Evolutionary conservation across 2,113 vertebrate genomes (phyloP), one percentile per base, ranked within the genome.

Genomic region (Syngnathus floridae): DNA sequence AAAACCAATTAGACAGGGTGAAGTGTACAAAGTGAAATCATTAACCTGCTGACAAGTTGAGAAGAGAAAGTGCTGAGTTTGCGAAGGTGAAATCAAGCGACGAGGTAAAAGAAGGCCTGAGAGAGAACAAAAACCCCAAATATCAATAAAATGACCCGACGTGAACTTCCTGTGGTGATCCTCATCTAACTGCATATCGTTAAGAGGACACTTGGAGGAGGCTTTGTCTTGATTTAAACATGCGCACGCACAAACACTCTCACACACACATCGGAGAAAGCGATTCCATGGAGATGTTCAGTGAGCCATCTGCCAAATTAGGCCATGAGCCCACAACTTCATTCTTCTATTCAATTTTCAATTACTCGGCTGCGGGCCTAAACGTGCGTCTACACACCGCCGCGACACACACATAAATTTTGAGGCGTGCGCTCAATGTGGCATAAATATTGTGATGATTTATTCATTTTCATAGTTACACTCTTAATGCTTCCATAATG

Each of bases 251-350:
- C 61, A 67, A 65, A 67, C 65, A 66, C 26, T 11, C 38, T 56
- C 67, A 46, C 69, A n/a, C 48, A 70, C 69, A 73, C 75, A 84
- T 82, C 84, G 82, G 74, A 84, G 84, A 82, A 78, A 85, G 79
- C 67, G 74, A 62, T 74, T 87, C 84, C 77, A 77, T 60, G 26
- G 72, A 87, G 84, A 83, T 77, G 84, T 80, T 86, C 80, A 78
- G 77, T 73, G 77, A 86, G 87, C 89, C 88, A 91, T 91, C 90
- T 90, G 88, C 88, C 86, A 88, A 88, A 88, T 85, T 87, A 89
- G 89, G 86, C 89, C 87, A 78, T 68, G 74, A 81, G 86, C 90
- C 86, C 77, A 77, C 74, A 83, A 83, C 86, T 85, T 83, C 71
- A 80, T 78, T 80, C 63, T 83, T 88, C 83, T 85, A 85, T 88